A percentile compares a stretch with the other conserved stretches of the same genome.
These are phyloP conservation scores for Hippocampus zosterae DNA, from an alignment of 2,113 vertebrate species.

Conservation along the genomic window DNA sequence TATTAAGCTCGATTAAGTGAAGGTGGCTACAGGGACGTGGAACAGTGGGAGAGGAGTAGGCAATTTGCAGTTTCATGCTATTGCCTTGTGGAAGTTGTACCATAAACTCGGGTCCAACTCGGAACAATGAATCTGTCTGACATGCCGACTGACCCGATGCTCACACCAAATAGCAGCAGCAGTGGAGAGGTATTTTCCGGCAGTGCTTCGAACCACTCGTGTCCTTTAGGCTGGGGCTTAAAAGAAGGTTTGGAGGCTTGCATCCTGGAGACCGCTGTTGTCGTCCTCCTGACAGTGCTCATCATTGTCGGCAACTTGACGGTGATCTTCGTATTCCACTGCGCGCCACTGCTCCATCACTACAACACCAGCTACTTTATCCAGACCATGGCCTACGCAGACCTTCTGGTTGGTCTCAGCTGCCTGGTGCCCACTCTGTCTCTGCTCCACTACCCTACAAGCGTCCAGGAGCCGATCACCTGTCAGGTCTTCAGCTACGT, in stretches of 20 bases:
- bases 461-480: conserved; percentile 89
- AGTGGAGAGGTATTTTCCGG: conserved; percentile 63
- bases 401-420: conserved; percentile 94
- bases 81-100: conserved; percentile 45
- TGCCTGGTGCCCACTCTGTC: conserved; percentile 95
- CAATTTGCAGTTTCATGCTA: conserved; percentile 46
- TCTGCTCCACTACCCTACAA: conserved; percentile 89
- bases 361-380: conserved; percentile 99
- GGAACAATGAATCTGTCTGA: conserved; percentile 90
- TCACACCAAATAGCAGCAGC: conserved; percentile 77
- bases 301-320: conserved; percentile 96
- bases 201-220: conserved; percentile 82
- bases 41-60: conserved; percentile 1
- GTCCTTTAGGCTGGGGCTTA: conserved; percentile 90
- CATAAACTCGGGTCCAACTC: conserved; percentile 52
- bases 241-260: conserved; percentile 84
- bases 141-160: conserved; percentile 66
- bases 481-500: conserved; percentile 97
- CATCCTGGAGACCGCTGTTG: conserved; percentile 89
- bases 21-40: conserved; percentile 36
- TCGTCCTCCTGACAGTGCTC: conserved; percentile 90
- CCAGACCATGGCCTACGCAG: conserved; percentile 98
- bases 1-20: conserved; percentile 47
- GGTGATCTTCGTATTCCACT: conserved; percentile 97
- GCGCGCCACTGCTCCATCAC: conserved; percentile 92